phyloP scores from a whole-genome alignment of 2,113 vertebrate genomes.

The Leiothrix lutea region DNA sequence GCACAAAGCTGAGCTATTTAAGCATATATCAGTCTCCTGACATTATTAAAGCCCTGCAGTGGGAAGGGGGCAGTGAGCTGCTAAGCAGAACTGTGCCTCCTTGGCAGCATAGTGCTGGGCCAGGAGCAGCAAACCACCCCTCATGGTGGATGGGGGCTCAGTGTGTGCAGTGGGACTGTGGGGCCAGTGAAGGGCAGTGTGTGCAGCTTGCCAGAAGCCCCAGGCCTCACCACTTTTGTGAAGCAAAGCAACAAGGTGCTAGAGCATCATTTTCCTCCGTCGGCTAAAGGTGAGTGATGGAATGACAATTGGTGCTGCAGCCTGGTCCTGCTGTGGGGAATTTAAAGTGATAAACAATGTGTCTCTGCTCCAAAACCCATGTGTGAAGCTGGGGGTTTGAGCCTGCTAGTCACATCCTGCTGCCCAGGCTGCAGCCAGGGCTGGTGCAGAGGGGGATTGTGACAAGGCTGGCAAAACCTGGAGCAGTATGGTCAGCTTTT shows the following conservation, averaged over 20 bases:
- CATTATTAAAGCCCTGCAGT: background rate
- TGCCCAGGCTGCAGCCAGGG: background rate
- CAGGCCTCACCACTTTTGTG: background rate
- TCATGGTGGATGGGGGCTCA: rapidly evolving
- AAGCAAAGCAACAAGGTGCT: background rate
- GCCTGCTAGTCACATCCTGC: background rate
- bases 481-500: background rate
- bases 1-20: background rate
- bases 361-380: background rate
- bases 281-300: background rate
- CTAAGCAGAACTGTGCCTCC: background rate
- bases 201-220: background rate
- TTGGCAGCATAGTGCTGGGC: background rate
- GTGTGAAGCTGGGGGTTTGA: background rate
- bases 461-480: background rate
- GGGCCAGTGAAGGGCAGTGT: rapidly evolving
- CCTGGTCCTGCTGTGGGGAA: background rate
- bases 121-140: background rate
- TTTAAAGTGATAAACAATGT: background rate
- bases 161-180: rapidly evolving
- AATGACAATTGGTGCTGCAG: background rate
- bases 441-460: background rate
- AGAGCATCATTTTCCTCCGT: background rate
- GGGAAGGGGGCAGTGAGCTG: background rate
- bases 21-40: background rate